These are phyloP conservation scores for Drosophila rubida DNA, from an alignment of 2,888 invertebrate species.

Conservation along the genomic window DNA sequence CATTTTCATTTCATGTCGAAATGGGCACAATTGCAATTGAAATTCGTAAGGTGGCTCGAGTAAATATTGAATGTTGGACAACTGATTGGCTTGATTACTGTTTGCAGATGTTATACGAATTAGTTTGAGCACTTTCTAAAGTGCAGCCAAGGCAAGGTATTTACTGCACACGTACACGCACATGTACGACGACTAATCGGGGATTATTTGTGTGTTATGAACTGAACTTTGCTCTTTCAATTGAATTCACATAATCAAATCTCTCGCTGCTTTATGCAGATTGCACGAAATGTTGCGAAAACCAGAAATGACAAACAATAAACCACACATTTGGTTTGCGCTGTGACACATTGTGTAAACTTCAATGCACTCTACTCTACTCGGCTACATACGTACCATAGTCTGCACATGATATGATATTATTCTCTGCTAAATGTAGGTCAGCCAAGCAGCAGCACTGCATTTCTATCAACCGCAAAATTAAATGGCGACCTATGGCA, in stretches of 20 bases:
- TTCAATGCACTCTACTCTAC: background rate
- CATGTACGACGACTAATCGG: background rate
- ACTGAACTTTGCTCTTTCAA: background rate
- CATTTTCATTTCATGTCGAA: slow-evolving; percentile 12
- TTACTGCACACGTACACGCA: too few species aligned
- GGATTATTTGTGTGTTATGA: background rate
- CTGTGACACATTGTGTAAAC: background rate
- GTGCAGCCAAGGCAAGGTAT: background rate
- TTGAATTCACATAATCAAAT: slow-evolving; percentile 5
- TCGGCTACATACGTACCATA: too few species aligned
- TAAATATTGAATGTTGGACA: slow-evolving; percentile 8
- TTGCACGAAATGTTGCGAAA: background rate
- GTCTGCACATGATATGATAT: background rate
- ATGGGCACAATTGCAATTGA: slow-evolving; percentile 14
- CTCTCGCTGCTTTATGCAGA: background rate
- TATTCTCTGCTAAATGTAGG: slow-evolving; percentile 10
- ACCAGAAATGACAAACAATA: background rate
- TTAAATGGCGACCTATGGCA: slow-evolving; percentile 19
- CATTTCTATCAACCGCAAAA: slow-evolving; percentile 11
- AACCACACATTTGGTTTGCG: background rate
- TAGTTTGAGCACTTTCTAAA: background rate
- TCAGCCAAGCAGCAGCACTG: slow-evolving; percentile 2
- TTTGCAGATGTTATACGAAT: background rate
- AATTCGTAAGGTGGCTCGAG: slow-evolving; percentile 11
- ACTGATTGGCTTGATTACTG: slow-evolving; percentile 7